Evolutionary conservation across 1,140 invertebrate species (phyloP).

Genomic region (Drosophila simulans): DNA sequence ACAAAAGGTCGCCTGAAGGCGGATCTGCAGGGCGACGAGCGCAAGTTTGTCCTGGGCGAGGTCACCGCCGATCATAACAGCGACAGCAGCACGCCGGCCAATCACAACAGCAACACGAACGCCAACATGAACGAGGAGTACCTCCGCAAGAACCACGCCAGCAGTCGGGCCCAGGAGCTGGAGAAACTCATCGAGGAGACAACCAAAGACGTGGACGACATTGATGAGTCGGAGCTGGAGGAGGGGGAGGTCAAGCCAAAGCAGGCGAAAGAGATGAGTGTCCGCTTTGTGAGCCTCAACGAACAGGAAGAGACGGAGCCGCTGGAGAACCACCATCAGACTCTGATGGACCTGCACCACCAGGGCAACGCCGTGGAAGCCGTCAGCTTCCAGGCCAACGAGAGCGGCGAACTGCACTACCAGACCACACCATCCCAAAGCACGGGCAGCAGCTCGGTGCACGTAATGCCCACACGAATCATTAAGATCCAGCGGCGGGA

Average conservation of each 20-base stretch:
- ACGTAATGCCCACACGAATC: slow-evolving; percentile 69
- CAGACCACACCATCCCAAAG: slow-evolving; percentile 41
- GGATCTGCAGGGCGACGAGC: slow-evolving; percentile 64
- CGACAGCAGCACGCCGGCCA: slow-evolving; percentile 30
- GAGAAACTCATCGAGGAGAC: slow-evolving; percentile 83
- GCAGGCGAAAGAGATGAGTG: slow-evolving; percentile 52
- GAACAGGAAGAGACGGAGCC: slow-evolving; percentile 54
- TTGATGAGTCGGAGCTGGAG: slow-evolving; percentile 65
- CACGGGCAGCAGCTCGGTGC: slow-evolving; percentile 47
- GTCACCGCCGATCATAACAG: slow-evolving; percentile 38
- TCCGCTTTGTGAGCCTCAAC: slow-evolving; percentile 48
- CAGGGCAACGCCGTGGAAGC: slow-evolving; percentile 48
- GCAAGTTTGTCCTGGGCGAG: slow-evolving; percentile 71
- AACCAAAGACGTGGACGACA: slow-evolving; percentile 83
- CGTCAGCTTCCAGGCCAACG: slow-evolving; percentile 70
- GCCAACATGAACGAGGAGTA: slow-evolving; percentile 74
- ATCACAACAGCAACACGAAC: slow-evolving; percentile 2
- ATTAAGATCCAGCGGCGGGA: slow-evolving; percentile 76
- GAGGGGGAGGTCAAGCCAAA: slow-evolving; percentile 70
- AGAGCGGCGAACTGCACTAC: slow-evolving; percentile 68
- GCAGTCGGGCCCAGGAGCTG: slow-evolving; percentile 68
- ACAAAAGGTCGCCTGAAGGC: slow-evolving; percentile 70
- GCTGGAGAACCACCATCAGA: slow-evolving; percentile 54
- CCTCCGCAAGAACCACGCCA: slow-evolving; percentile 56
- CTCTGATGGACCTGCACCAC: slow-evolving; percentile 62